phyloP scores from a whole-genome alignment of 2,113 vertebrate species.

The Lophura nycthemera region DNA sequence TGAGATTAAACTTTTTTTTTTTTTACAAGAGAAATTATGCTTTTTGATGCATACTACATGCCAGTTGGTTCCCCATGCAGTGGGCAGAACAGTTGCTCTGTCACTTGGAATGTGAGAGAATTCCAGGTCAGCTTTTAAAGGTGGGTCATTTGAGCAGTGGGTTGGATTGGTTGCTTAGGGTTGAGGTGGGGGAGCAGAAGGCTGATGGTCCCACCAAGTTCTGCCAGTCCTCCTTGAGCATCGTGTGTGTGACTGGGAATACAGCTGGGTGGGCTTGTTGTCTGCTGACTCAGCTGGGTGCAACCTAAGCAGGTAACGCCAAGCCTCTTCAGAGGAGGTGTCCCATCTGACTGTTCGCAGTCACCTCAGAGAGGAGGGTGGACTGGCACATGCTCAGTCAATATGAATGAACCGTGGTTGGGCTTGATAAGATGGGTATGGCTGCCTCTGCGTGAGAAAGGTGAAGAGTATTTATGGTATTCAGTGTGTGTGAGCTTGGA shows the following conservation, averaged over 20 bases:
- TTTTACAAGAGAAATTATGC: not conserved
- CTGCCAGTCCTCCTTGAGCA: not conserved
- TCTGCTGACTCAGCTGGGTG: not conserved
- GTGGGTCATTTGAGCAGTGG: not conserved
- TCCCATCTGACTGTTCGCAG: not conserved
- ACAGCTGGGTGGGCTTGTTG: not conserved
- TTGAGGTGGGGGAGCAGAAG: not conserved
- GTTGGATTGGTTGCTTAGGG: not conserved
- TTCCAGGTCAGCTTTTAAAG: not conserved
- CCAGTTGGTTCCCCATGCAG: not conserved
- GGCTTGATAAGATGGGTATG: not conserved
- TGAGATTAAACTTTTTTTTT: not conserved
- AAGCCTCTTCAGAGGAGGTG: not conserved
- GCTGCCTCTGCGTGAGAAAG: not conserved
- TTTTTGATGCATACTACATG: not conserved
- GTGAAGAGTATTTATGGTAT: not conserved
- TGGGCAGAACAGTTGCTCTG: not conserved
- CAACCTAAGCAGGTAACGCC: not conserved
- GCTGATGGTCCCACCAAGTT: not conserved
- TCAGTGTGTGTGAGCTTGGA: not conserved
- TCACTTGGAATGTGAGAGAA: not conserved
- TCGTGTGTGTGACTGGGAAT: not conserved
- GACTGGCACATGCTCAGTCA: not conserved
- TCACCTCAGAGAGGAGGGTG: not conserved
- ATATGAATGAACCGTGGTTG: not conserved